Percentiles rank a stretch among this genome's conserved stretches.
Evolutionary conservation across 2,113 vertebrate genomes (phyloP).

Genomic region (Cephalopholis sonnerati): DNA sequence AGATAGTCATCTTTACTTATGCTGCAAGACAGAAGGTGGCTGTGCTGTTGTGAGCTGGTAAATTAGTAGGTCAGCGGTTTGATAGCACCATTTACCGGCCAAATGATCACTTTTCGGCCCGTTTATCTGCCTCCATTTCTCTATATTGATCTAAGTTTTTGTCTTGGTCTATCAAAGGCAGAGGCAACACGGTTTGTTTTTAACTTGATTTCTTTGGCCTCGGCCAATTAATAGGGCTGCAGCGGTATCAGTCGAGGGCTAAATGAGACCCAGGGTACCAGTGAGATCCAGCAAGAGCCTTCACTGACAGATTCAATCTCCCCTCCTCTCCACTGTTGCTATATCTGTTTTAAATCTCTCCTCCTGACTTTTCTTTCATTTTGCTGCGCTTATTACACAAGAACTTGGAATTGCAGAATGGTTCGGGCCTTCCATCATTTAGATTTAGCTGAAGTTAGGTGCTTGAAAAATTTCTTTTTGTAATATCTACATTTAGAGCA

Average conservation of each 20-base stretch:
- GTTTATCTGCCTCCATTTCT: slow-evolving; percentile 69
- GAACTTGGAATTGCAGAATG: slow-evolving; percentile 21
- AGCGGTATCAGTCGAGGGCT: slow-evolving; percentile 56
- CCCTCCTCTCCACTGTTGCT: slow-evolving; percentile 34
- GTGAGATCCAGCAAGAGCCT: slow-evolving; percentile 44
- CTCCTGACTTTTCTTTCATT: slow-evolving; percentile 21
- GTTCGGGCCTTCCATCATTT: slow-evolving; percentile 13
- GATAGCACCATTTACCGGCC: slow-evolving; percentile 70
- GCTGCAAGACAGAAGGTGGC: slow-evolving; percentile 39
- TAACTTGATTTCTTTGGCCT: slow-evolving; percentile 57
- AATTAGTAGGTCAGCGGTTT: slow-evolving; percentile 67
- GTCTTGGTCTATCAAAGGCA: slow-evolving; percentile 57
- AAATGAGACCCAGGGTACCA: slow-evolving; percentile 58
- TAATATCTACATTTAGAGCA: slow-evolving; percentile 39
- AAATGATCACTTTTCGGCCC: slow-evolving; percentile 70
- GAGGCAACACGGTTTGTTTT: slow-evolving; percentile 41
- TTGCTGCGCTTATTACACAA: slow-evolving; percentile 43
- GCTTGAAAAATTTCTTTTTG: slow-evolving; percentile 21
- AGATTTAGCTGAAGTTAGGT: slow-evolving; percentile 32
- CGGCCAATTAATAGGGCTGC: slow-evolving; percentile 73
- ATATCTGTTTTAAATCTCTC: slow-evolving; percentile 47
- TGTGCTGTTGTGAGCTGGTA: slow-evolving; percentile 56
- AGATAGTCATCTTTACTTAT: slow-evolving; percentile 65
- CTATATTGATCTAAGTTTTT: slow-evolving; percentile 69
- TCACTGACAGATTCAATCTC: slow-evolving; percentile 53